Evolutionary conservation across 2,888 invertebrate species (phyloP).

Genomic region (Glaucopsyche alexis): DNA sequence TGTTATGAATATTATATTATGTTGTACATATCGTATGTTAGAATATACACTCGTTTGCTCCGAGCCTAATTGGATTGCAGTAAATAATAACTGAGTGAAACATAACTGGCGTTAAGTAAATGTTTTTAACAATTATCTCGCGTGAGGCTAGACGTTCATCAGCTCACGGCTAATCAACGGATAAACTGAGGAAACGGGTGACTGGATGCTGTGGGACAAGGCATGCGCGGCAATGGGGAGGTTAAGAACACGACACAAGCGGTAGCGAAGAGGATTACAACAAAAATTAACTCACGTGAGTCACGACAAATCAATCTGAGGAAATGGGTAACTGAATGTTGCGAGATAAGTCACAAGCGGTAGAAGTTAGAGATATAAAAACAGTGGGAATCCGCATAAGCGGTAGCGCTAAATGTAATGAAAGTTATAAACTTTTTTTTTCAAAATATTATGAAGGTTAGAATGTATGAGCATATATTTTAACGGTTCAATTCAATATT

Average conservation of each 20-base stretch:
- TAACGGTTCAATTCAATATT: too few species aligned
- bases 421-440: too few species aligned
- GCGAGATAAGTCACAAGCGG: neutral
- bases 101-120: conserved; percentile 26
- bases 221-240: neutral
- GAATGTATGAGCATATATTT: too few species aligned
- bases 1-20: too few species aligned
- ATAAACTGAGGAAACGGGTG: conserved; percentile 51
- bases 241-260: neutral
- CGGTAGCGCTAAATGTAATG: too few species aligned
- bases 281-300: conserved; percentile 47
- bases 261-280: neutral
- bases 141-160: conserved; percentile 51
- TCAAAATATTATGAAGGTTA: neutral
- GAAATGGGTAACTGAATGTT: conserved; percentile 47
- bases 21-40: too few species aligned
- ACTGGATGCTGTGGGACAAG: conserved; percentile 40
- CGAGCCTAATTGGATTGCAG: neutral
- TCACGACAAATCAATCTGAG: conserved; percentile 45
- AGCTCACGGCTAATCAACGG: conserved; percentile 44
- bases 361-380: neutral
- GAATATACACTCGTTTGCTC: neutral
- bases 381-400: too few species aligned
- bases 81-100: conserved; percentile 4
- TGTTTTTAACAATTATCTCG: conserved; percentile 38